These are phyloP conservation scores for Aphodius granarius DNA, from an alignment of 2,888 invertebrate genomes.

Conservation along the genomic window DNA sequence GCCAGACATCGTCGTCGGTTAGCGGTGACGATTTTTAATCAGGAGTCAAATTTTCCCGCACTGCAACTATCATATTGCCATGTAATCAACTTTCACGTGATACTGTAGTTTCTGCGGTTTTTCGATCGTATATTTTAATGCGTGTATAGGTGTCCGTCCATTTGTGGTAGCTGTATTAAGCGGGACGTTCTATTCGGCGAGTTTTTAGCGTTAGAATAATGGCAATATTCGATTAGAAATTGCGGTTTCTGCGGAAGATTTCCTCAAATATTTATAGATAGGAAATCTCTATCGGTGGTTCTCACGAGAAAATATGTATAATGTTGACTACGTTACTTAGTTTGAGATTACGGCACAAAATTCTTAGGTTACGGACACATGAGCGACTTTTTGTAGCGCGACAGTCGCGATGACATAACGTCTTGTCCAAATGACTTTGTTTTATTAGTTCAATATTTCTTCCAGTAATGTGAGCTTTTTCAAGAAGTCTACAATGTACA, in stretches of 20 bases:
- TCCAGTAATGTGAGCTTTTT: too few relatives aligned
- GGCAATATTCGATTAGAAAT: background rate
- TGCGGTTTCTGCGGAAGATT: background rate
- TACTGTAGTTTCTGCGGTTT: background rate
- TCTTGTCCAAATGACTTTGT: too few relatives aligned
- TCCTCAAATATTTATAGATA: background rate
- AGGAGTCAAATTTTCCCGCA: background rate
- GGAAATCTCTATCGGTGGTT: background rate
- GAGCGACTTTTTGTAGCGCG: too few relatives aligned
- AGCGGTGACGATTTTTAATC: background rate
- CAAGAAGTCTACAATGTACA: too few relatives aligned
- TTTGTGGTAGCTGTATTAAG: background rate
- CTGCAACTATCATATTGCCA: background rate
- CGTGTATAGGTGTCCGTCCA: background rate
- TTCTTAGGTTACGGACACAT: too few relatives aligned
- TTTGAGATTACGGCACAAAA: too few relatives aligned
- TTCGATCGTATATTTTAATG: background rate
- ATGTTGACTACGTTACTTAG: background rate
- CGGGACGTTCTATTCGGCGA: background rate
- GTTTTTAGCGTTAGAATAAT: background rate
- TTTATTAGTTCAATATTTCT: too few relatives aligned
- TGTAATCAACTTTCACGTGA: background rate
- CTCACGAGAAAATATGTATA: background rate
- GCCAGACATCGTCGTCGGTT: background rate
- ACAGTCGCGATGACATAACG: too few relatives aligned